These are phyloP conservation scores for Pseudomugil gertrudae DNA, from an alignment of 2,797 vertebrate genomes.

Conservation along the genomic window DNA sequence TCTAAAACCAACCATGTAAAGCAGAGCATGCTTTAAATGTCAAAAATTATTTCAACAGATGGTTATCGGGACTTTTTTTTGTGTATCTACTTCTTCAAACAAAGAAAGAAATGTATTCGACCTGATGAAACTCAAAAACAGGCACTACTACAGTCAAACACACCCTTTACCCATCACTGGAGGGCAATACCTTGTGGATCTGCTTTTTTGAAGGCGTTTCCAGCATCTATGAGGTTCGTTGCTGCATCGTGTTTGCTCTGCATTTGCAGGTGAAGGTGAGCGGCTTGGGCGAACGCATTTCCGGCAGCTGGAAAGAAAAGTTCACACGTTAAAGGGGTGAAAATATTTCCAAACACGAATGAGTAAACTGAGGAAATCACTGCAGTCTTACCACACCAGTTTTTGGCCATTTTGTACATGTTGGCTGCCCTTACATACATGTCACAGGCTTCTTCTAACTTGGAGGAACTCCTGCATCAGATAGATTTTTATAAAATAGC, in stretches of 20 bases:
- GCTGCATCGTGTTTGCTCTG: slow-evolving; percentile 96
- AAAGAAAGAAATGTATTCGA: neutral
- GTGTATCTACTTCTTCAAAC: neutral
- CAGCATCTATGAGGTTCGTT: slow-evolving; percentile 91
- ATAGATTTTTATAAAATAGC: neutral
- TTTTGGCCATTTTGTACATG: slow-evolving; percentile 98
- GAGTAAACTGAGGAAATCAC: neutral
- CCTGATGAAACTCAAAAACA: neutral
- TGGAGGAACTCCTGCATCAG: slow-evolving; percentile 86
- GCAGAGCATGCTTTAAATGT: neutral
- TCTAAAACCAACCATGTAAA: neutral
- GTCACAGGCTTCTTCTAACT: slow-evolving; percentile 93
- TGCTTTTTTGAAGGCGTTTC: slow-evolving; percentile 95
- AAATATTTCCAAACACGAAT: neutral
- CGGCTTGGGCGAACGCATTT: slow-evolving; percentile 91
- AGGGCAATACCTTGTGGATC: slow-evolving; percentile 90
- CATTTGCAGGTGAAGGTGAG: slow-evolving; percentile 90
- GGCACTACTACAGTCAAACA: neutral
- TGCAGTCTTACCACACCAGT: slow-evolving; percentile 89
- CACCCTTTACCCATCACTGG: neutral
- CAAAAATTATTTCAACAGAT: neutral
- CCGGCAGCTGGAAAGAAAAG: slow-evolving; percentile 85
- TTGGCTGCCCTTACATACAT: slow-evolving; percentile 92
- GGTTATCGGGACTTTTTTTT: neutral
- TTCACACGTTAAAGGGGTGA: neutral